Percentiles rank a stretch among this genome's conserved stretches.
These are phyloP conservation scores for Watsonalla binaria DNA, from an alignment of 2,888 invertebrate genomes.

Conservation along the genomic window DNA sequence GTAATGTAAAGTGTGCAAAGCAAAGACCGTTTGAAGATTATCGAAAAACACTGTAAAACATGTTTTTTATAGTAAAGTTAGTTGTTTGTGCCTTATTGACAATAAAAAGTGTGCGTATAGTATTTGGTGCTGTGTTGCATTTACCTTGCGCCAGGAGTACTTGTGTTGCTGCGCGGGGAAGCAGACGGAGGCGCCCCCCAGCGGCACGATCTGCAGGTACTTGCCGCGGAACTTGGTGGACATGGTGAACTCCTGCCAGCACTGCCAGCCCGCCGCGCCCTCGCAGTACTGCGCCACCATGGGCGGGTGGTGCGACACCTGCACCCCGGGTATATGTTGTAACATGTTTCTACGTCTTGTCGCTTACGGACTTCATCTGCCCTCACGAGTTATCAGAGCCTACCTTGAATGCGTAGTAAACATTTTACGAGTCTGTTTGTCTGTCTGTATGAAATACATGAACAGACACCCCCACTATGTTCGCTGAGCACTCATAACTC, in stretches of 20 bases:
- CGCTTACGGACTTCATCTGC: too few species aligned
- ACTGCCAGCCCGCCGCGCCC: conserved; percentile 90
- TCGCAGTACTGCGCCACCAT: conserved; percentile 98
- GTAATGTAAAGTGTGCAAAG: too few species aligned
- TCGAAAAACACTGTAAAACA: too few species aligned
- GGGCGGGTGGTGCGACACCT: conserved; percentile 98
- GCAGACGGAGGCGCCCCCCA: conserved; percentile 85
- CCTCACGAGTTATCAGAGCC: too few species aligned
- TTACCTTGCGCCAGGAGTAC: conserved; percentile 96
- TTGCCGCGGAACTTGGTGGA: conserved; percentile 99
- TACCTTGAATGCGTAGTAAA: too few species aligned
- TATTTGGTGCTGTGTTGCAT: background rate
- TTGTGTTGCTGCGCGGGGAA: conserved; percentile 86
- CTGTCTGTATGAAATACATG: too few species aligned
- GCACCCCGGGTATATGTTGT: conserved; percentile 21
- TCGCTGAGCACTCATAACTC: too few species aligned
- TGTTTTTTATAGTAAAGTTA: background rate
- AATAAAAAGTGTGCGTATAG: too few species aligned
- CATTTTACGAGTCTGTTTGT: too few species aligned
- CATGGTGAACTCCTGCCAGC: conserved; percentile 99
- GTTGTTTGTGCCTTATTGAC: background rate
- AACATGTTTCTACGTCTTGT: conserved; percentile 6
- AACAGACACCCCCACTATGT: too few species aligned
- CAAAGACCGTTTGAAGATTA: too few species aligned
- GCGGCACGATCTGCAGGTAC: conserved; percentile 92